A percentile compares a stretch with the other conserved stretches of the same genome.
Conservation (phyloP, 2,888 invertebrate genomes). For the Torymus tubicola region DNA sequence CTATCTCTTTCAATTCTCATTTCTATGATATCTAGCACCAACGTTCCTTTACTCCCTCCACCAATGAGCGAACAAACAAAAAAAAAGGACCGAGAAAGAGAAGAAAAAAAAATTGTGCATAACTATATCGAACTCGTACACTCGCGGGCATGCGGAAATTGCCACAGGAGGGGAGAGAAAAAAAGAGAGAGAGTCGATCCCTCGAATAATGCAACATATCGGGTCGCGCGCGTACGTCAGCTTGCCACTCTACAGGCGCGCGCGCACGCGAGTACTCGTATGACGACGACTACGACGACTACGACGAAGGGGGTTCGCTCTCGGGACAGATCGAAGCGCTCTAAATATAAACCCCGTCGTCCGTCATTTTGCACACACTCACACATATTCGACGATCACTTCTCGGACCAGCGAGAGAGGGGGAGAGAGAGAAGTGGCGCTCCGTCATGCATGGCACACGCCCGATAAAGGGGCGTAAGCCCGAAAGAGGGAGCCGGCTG, state of each 20-base stretch:
- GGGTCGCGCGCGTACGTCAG: slow-evolving; percentile 36
- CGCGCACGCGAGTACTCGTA: neutral
- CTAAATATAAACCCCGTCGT: slow-evolving; percentile 54
- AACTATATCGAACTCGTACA: slow-evolving; percentile 26
- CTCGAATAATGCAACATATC: slow-evolving; percentile 52
- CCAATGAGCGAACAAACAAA: slow-evolving; percentile 16
- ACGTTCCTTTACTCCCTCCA: neutral
- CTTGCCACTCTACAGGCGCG: slow-evolving; percentile 47
- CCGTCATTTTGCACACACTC: slow-evolving; percentile 36
- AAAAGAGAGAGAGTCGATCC: slow-evolving; percentile 33
- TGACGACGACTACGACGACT: slow-evolving; percentile 37
- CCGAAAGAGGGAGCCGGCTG: too few relatives aligned
- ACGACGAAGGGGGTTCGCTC: slow-evolving; percentile 41
- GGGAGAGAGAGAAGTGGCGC: too few relatives aligned
- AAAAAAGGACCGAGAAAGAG: neutral
- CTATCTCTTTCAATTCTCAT: slow-evolving; percentile 29
- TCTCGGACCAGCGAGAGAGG: slow-evolving; percentile 7
- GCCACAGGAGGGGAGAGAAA: neutral
- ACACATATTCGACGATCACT: slow-evolving; percentile 20
- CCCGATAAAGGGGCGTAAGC: slow-evolving; percentile 5
- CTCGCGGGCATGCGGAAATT: too few relatives aligned
- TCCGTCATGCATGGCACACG: slow-evolving; percentile 32
- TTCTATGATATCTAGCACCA: slow-evolving; percentile 29
- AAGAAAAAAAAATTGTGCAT: slow-evolving; percentile 1
- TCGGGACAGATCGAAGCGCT: slow-evolving; percentile 48